A percentile compares a stretch with the other conserved stretches of the same genome.
Evolutionary conservation across 2,113 vertebrate genomes (phyloP).

Genomic region (Myiozetetes cayanensis): DNA sequence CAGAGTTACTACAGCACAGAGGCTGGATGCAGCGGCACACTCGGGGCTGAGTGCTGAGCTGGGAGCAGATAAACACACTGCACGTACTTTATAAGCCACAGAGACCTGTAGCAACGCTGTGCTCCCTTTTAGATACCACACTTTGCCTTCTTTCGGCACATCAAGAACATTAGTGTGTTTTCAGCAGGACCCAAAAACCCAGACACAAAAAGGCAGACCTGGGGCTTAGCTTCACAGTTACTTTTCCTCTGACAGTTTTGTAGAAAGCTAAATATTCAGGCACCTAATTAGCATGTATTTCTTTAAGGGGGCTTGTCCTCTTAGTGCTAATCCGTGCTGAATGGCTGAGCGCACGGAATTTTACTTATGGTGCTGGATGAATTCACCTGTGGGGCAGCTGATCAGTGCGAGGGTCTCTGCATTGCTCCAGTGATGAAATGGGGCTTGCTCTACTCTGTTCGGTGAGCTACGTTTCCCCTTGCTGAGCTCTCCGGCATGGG

Average conservation of each 20-base stretch:
- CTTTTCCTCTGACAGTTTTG: not conserved
- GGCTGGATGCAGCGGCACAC: not conserved
- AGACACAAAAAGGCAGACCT: not conserved
- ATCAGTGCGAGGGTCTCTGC: not conserved
- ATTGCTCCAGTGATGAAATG: accelerated
- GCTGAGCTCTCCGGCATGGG: not conserved
- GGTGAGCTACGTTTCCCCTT: accelerated
- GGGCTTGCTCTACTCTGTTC: not conserved
- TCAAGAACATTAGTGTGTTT: not conserved
- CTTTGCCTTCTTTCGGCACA: not conserved
- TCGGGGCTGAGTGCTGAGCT: not conserved
- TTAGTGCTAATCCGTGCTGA: not conserved
- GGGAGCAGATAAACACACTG: not conserved
- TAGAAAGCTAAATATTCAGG: not conserved
- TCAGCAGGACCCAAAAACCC: not conserved
- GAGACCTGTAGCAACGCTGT: not conserved
- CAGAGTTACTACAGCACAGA: not conserved
- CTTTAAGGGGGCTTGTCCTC: not conserved
- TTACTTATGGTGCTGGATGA: not conserved
- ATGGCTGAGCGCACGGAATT: not conserved
- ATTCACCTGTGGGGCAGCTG: not conserved
- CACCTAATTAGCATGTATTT: not conserved
- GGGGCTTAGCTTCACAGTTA: not conserved
- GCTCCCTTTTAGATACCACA: not conserved
- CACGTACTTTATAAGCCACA: not conserved